phyloP scores from a whole-genome alignment of 2,797 vertebrate genomes.

The Thripadectes ignobilis region DNA sequence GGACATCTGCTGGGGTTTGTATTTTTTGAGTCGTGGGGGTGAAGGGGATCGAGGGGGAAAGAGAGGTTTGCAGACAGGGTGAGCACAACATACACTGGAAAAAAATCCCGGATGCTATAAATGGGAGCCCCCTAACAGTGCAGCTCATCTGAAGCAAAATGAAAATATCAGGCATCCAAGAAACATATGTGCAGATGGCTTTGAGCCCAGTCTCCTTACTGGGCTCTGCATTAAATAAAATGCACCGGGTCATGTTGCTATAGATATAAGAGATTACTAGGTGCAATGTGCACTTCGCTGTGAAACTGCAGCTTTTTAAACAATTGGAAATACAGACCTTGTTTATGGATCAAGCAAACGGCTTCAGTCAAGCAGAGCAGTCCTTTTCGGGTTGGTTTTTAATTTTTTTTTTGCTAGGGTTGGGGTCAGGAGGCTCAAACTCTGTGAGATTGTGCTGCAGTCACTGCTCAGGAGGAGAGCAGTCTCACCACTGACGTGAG shows the following conservation, averaged over 20 bases:
- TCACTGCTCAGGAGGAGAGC: conserved; percentile 4
- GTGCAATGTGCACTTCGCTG: conserved; percentile 20
- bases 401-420: neutral
- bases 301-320: conserved; percentile 57
- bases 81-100: conserved; percentile 53
- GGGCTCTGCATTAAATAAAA: conserved; percentile 67
- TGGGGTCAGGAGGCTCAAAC: neutral
- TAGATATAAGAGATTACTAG: conserved; percentile 64
- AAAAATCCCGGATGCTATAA: conserved; percentile 50
- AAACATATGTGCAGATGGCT: conserved; percentile 55
- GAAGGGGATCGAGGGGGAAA: conserved; percentile 4
- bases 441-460: neutral
- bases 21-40: conserved; percentile 16
- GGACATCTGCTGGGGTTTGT: conserved; percentile 45
- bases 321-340: conserved; percentile 47
- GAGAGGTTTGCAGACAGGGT: conserved; percentile 47
- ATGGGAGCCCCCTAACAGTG: conserved; percentile 61
- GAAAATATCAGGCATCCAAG: conserved; percentile 62
- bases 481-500: neutral
- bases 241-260: conserved; percentile 65
- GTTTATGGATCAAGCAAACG: conserved; percentile 44
- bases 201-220: conserved; percentile 60
- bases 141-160: conserved; percentile 66
- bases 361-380: conserved; percentile 24
- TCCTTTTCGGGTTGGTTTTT: neutral